These are phyloP conservation scores for Forficula auricularia DNA, from an alignment of 1,140 invertebrate genomes.

Conservation along the genomic window DNA sequence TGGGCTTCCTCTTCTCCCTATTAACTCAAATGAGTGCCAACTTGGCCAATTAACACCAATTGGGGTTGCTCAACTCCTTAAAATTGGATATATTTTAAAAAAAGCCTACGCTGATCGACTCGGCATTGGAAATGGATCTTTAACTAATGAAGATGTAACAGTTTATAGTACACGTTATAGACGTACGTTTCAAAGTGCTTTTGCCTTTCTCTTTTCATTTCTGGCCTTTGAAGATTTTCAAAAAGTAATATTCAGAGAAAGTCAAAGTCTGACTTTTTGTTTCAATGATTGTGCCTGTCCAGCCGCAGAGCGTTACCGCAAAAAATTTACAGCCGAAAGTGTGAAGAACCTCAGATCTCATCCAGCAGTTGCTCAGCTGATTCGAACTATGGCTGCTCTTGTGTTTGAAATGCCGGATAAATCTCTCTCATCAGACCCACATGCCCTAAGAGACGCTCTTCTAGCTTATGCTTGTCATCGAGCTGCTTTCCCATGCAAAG, in stretches of 20 bases:
- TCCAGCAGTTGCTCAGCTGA: conserved; percentile 45
- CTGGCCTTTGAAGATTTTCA: conserved; percentile 36
- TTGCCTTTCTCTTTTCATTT: conserved; percentile 61
- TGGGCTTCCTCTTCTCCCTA: conserved; percentile 57
- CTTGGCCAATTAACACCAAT: conserved; percentile 52
- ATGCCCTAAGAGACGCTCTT: conserved; percentile 59
- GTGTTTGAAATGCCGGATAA: conserved; percentile 43
- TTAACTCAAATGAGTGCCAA: conserved; percentile 29
- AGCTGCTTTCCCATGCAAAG: conserved; percentile 49
- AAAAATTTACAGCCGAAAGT: conserved; percentile 30
- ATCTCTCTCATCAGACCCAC: conserved; percentile 38
- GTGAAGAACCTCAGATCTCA: conserved; percentile 39
- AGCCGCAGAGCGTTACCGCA: conserved; percentile 43
- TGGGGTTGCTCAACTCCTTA: conserved; percentile 55
- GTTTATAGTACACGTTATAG: conserved; percentile 67
- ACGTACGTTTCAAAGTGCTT: conserved; percentile 73
- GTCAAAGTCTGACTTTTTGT: conserved; percentile 69
- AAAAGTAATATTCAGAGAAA: conserved; percentile 40
- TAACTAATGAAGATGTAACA: conserved; percentile 39
- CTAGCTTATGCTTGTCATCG: conserved; percentile 70
- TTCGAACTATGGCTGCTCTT: conserved; percentile 39
- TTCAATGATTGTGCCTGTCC: conserved; percentile 64
- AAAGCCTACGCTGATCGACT: conserved; percentile 45
- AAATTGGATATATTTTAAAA: conserved; percentile 50
- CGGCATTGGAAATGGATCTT: conserved; percentile 29